Base-by-base conservation (phyloP, 2,888 invertebrate species). In the Argynnis bischoffii region DNA sequence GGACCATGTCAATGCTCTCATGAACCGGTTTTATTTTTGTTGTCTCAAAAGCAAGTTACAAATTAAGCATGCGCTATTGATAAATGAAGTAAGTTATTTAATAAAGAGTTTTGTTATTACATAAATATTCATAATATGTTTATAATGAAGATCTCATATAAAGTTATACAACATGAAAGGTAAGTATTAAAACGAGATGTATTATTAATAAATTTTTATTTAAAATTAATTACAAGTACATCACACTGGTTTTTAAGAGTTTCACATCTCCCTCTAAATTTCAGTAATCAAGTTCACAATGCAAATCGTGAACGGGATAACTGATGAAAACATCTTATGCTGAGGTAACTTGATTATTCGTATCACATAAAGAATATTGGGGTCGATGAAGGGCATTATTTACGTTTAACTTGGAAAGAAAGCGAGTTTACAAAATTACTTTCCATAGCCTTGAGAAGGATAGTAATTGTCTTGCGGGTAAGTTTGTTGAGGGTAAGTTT, bases 201-300 rank as follows among this genome's bases (percentile, higher is more conserved):
- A 15, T 64, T 55, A 64, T 69, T 69, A 66, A 60, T 69, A 66
- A 70, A 71, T 65, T 55, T 77, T 75, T 75, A 75, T 74, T 75
- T 65, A 69, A 74, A 73, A 74, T 59, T 71, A 66, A 71, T 72
- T 75, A 76, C 61, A 69, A 72, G 60, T 75, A 75, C 73, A 78
- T 78, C 75, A 78, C 76, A 77, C 69, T 72, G 69, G 35, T 41
- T 41, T 41, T 72, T 71, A 68, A 75, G 56, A 75, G 71, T 73
- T 73, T 73, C 72, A 79, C 75, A 76, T 72, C 72, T 64, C 48
- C 53, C 41, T 72, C 60, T 65, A 70, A 60, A 67, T 69, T 69
- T 75, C 87, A 90, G 86, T 79, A 74, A 91, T 90, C 86, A 71
- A 80, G 85, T 79, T 89, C 91, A 92, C 91, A 91, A 90, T 82